Percentiles rank a stretch among this genome's conserved stretches.
These are phyloP conservation scores for Sphaeridia pumilis DNA, from an alignment of 2,888 invertebrate species.

Conservation along the genomic window DNA sequence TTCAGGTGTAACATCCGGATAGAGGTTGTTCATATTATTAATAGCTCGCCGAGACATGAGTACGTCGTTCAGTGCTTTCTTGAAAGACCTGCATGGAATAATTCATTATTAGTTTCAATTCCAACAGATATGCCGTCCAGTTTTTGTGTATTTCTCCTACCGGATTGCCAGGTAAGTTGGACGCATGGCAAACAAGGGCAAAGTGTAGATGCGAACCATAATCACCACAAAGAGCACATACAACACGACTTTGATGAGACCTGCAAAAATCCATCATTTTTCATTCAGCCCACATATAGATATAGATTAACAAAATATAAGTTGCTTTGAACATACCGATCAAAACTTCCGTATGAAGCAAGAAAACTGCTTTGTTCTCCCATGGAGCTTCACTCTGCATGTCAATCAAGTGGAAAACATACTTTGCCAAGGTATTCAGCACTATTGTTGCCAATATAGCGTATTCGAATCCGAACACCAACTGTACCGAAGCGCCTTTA, in stretches of 20 bases:
- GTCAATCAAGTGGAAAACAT: conserved; percentile 75
- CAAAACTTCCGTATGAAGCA: conserved; percentile 89
- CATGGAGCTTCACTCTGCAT: conserved; percentile 88
- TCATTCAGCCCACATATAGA: too few species aligned
- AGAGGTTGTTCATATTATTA: conserved; percentile 94
- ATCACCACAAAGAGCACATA: conserved; percentile 87
- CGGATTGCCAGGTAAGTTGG: conserved; percentile 99
- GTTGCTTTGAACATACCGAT: conserved; percentile 68
- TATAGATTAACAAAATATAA: too few species aligned
- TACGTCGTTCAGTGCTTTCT: conserved; percentile 94
- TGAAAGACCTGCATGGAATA: conserved; percentile 80
- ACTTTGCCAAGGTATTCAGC: conserved; percentile 84
- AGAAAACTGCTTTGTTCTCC: conserved; percentile 97
- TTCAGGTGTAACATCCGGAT: conserved; percentile 88
- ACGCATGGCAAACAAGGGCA: conserved; percentile 94
- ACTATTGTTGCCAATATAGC: conserved; percentile 90
- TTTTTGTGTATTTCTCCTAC: too few species aligned
- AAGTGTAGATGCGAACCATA: conserved; percentile 93
- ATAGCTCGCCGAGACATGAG: conserved; percentile 92
- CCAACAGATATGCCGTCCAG: too few species aligned
- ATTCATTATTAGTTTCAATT: too few species aligned
- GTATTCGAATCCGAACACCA: conserved; percentile 99
- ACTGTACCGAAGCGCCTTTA: conserved; percentile 92
- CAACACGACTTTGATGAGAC: conserved; percentile 56
- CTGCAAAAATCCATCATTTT: too few species aligned